These are phyloP conservation scores for Anser brachyrhynchus DNA, from an alignment of 2,113 vertebrate genomes.

Conservation along the genomic window DNA sequence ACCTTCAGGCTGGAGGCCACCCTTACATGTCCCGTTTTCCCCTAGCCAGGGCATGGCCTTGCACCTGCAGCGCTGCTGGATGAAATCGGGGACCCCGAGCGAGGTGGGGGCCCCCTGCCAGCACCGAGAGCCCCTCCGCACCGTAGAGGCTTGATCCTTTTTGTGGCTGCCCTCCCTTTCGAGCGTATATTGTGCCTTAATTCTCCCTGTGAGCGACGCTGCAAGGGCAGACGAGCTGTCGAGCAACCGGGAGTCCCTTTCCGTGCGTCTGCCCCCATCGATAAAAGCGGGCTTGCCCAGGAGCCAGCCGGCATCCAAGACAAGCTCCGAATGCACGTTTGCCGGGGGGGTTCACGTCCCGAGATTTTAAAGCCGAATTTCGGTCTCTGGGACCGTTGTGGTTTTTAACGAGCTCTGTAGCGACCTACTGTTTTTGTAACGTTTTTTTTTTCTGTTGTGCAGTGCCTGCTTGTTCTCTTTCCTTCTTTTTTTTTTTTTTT, in stretches of 20 bases:
- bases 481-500: no score
- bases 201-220: not conserved
- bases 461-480: not conserved
- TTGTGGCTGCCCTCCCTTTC: not conserved
- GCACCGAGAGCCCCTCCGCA: not conserved
- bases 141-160: not conserved
- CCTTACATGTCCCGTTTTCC: not conserved
- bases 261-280: not conserved
- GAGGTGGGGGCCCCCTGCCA: not conserved
- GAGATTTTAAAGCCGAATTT: not conserved
- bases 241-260: not conserved
- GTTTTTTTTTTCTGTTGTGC: not conserved
- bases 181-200: constrained; percentile 42
- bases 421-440: not conserved
- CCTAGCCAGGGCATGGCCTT: not conserved
- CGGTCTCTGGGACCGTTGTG: not conserved
- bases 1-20: not conserved
- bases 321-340: not conserved
- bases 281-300: not conserved
- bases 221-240: not conserved
- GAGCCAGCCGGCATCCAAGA: not conserved
- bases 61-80: not conserved
- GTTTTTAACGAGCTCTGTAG: not conserved
- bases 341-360: not conserved
- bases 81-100: not conserved